These are phyloP conservation scores for Garrulus glandarius DNA, from an alignment of 2,797 vertebrate species.

Conservation along the genomic window DNA sequence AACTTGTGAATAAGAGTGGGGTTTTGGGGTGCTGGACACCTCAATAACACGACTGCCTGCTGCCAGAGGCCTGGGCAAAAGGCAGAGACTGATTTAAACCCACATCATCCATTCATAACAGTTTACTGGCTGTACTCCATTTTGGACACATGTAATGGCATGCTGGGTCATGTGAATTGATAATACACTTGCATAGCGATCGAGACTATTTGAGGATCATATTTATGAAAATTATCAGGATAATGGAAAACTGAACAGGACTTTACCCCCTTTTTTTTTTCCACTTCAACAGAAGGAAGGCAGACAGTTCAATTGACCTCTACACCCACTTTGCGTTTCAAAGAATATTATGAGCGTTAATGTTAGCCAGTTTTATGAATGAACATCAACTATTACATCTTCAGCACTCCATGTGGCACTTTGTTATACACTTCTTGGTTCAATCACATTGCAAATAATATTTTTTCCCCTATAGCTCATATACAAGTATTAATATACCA, in stretches of 20 bases:
- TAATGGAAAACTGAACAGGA: neutral
- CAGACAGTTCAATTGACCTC: neutral
- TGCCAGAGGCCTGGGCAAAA: too few relatives aligned
- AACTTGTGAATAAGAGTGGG: too few relatives aligned
- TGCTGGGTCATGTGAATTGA: neutral
- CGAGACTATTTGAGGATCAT: neutral
- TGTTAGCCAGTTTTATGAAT: neutral
- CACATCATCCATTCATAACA: too few relatives aligned
- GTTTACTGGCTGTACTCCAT: neutral
- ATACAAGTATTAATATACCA: neutral
- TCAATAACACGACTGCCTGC: too few relatives aligned
- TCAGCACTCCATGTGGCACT: neutral
- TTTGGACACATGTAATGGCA: neutral
- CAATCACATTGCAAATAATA: neutral
- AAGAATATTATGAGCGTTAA: neutral
- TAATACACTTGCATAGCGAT: neutral
- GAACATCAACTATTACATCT: neutral
- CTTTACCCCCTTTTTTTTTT: rapidly evolving
- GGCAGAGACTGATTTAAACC: too few relatives aligned
- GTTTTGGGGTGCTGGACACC: too few relatives aligned
- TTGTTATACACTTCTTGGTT: neutral
- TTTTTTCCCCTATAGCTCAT: neutral
- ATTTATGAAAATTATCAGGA: neutral
- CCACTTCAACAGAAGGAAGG: neutral
- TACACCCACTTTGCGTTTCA: neutral